Conservation (phyloP, 2,888 invertebrate genomes). For the Erebia ligea region DNA sequence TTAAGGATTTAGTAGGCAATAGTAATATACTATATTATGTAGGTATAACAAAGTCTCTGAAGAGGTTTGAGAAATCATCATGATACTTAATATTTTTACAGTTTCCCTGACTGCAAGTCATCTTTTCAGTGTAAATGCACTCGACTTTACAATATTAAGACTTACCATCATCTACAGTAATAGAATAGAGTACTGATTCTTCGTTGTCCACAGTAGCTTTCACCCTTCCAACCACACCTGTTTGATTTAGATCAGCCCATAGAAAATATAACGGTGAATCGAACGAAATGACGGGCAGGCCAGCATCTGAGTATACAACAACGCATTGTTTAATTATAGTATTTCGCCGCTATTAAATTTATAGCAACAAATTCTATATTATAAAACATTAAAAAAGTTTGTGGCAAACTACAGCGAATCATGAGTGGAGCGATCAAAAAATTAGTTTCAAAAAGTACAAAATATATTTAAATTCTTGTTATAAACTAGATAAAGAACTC, state of each 20-base stretch:
- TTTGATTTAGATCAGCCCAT: conserved; percentile 54
- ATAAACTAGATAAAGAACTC: conserved; percentile 3
- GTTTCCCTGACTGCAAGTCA: not conserved
- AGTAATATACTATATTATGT: not conserved
- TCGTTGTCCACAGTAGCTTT: conserved; percentile 63
- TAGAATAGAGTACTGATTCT: conserved; percentile 60
- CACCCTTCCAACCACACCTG: conserved; percentile 61
- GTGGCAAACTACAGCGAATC: not conserved
- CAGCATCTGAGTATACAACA: not conserved
- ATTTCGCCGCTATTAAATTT: not conserved
- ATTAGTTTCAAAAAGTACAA: not conserved
- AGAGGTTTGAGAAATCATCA: too few species aligned
- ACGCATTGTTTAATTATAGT: not conserved
- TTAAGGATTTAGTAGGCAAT: not conserved
- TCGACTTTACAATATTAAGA: conserved; percentile 9
- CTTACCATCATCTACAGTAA: conserved; percentile 58
- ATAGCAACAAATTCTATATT: too few species aligned
- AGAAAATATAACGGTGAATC: conserved; percentile 58
- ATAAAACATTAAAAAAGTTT: too few species aligned
- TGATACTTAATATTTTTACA: not conserved
- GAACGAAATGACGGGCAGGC: conserved; percentile 58
- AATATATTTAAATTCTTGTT: not conserved
- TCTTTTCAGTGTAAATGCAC: not conserved
- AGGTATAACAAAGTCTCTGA: too few species aligned
- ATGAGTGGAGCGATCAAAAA: not conserved